Conservation (phyloP, 2,113 vertebrate genomes). For the Platysternon megacephalum region DNA sequence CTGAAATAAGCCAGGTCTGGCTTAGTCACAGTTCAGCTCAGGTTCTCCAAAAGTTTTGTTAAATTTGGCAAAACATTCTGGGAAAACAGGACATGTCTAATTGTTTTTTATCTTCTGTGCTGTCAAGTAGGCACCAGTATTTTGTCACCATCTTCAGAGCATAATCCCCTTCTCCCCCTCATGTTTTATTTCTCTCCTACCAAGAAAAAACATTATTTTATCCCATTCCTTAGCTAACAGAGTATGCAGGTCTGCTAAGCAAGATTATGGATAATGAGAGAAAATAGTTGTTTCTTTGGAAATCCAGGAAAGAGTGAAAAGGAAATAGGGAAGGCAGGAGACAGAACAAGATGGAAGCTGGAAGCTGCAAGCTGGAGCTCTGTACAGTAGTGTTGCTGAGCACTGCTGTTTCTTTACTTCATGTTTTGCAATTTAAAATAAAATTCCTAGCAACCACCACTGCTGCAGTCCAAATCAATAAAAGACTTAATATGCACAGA, state of each 20-base stretch:
- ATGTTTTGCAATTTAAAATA: background rate
- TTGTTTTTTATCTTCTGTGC: background rate
- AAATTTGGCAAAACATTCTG: background rate
- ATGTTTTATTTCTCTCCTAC: background rate
- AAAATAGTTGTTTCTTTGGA: background rate
- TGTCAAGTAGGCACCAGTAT: background rate
- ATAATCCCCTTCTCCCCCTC: too few relatives aligned
- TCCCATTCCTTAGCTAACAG: background rate
- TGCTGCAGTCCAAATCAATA: background rate
- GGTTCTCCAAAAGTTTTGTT: background rate
- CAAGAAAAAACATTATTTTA: background rate
- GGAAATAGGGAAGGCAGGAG: background rate
- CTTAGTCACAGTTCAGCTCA: background rate
- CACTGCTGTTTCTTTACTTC: background rate
- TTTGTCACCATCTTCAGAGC: background rate
- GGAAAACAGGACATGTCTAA: background rate
- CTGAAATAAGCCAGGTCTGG: background rate
- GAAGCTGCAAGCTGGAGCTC: background rate
- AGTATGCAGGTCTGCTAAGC: too few relatives aligned
- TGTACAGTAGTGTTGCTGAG: background rate
- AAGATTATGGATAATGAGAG: background rate
- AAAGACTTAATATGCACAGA: background rate
- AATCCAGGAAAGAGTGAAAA: background rate
- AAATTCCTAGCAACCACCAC: background rate
- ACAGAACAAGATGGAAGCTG: background rate